These are phyloP conservation scores for Lepidothrix coronata DNA, from an alignment of 2,113 vertebrate species.

Conservation along the genomic window DNA sequence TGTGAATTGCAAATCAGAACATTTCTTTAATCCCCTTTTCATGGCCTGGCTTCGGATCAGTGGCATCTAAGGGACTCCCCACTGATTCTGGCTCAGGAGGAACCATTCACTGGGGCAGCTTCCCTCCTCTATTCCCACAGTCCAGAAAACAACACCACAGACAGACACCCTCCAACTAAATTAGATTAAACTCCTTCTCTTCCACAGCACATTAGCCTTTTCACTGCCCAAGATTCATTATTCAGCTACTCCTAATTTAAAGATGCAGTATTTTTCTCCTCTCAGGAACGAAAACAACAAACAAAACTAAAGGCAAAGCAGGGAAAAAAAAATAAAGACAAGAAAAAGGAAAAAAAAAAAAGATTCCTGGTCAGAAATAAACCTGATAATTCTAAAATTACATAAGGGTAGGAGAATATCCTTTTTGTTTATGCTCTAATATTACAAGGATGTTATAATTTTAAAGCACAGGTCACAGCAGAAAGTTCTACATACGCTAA, in stretches of 20 bases:
- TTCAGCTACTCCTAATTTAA: constrained; percentile 76
- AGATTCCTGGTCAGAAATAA: not conserved
- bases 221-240: constrained; percentile 85
- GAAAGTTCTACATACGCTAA: not conserved
- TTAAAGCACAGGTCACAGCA: not conserved
- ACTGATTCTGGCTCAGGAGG: constrained; percentile 93
- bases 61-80: constrained; percentile 89
- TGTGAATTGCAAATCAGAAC: constrained; percentile 97
- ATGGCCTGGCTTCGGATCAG: constrained; percentile 90
- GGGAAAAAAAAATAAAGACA: not conserved
- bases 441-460: not conserved
- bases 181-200: constrained; percentile 98
- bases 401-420: not conserved
- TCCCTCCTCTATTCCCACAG: constrained; percentile 96
- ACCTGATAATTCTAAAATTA: not conserved
- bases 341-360: not conserved
- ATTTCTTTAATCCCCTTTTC: constrained; percentile 96
- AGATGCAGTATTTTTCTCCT: constrained; percentile 66
- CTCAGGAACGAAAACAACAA: not conserved
- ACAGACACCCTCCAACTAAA: constrained; percentile 91
- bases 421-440: not conserved
- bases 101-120: constrained; percentile 87
- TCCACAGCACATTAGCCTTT: constrained; percentile 89
- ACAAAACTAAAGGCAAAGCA: not conserved
- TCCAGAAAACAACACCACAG: constrained; percentile 85